Conservation (phyloP, 2,797 vertebrate species). For the Pelodytes ibericus region DNA sequence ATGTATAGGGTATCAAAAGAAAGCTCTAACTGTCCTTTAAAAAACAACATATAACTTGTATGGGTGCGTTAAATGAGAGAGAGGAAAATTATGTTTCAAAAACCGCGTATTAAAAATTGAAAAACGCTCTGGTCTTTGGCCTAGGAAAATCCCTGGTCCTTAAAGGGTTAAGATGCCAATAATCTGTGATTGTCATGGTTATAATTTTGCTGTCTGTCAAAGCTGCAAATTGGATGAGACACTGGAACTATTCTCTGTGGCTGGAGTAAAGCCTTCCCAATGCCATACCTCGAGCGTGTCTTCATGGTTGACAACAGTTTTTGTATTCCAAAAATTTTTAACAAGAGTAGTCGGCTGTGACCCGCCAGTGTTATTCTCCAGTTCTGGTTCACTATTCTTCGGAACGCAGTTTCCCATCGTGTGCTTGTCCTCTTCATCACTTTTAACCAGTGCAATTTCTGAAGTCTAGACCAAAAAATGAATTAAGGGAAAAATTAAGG, state of each 20-base stretch:
- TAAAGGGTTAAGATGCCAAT: too few relatives aligned
- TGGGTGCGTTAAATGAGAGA: too few relatives aligned
- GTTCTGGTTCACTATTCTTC: constrained; percentile 68
- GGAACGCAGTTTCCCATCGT: constrained; percentile 68
- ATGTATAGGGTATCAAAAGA: too few relatives aligned
- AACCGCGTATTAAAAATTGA: too few relatives aligned
- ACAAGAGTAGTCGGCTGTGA: constrained; percentile 71
- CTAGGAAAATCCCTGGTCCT: too few relatives aligned
- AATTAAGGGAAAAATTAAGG: constrained; percentile 26
- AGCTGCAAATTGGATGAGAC: constrained; percentile 41
- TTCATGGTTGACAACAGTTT: constrained; percentile 79
- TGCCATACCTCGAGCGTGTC: constrained; percentile 86
- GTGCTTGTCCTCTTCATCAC: constrained; percentile 71
- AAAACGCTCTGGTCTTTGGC: too few relatives aligned
- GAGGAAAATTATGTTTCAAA: too few relatives aligned
- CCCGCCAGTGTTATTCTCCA: constrained; percentile 70
- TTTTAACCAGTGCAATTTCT: constrained; percentile 77
- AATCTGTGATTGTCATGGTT: too few relatives aligned
- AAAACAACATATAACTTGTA: too few relatives aligned
- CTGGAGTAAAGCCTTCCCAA: constrained; percentile 12
- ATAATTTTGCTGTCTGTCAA: constrained; percentile 23
- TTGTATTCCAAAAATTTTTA: constrained; percentile 77
- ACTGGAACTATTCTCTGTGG: constrained; percentile 19
- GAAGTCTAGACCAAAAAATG: constrained; percentile 76
- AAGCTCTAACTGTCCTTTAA: too few relatives aligned